Evolutionary conservation across 2,113 vertebrate species (phyloP), one percentile per base, ranked within the genome.

Genomic region (Pantherophis guttatus): DNA sequence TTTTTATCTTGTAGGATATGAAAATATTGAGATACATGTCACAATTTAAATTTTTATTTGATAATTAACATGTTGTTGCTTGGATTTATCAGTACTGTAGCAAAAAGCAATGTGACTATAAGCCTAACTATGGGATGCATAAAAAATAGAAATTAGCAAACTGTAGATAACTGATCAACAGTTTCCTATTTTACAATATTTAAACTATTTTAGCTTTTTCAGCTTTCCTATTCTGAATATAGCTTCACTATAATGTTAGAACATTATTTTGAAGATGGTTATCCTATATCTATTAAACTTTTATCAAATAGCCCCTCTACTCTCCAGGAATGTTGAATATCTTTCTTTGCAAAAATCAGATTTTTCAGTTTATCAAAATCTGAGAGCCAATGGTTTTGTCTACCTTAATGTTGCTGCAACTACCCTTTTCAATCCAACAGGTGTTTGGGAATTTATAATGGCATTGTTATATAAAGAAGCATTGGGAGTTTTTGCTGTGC

Each of bases 21-120:
- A 90, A 95, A 96, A 96, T 94, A 94, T 95, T 96, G 95, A 97
- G 89, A 81, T 65, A 90, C 1, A 93, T 96, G 95, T 95, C 95
- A 97, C 93, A 92, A 93, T 48, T 39, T 91, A 33, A 94, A 57
- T 1, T 91, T 58, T 95, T 92, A 33, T 95, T 92, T 0, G 0
- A 65, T 54, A 59, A 58, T 85, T 91, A 93, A 95, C 54, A n/a
- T 65, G 17, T 93, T 93, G 90, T 94, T 92, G 44, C 93, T 96
- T 94, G 0, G 81, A 85, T 91, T 53, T 87, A 33, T 88, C 23
- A 1, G 24, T 81, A 53, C 17, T 0, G 11, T 81, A 55, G 24
- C 91, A 90, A 89, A 93, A 95, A 75, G 65, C 50, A 57, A 75
- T 0, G 10, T 1, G 93, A 92, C 26, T 89, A 89, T 91, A 19